These are phyloP conservation scores for Eristalis intricaria DNA, from an alignment of 2,888 invertebrate genomes.

Conservation along the genomic window DNA sequence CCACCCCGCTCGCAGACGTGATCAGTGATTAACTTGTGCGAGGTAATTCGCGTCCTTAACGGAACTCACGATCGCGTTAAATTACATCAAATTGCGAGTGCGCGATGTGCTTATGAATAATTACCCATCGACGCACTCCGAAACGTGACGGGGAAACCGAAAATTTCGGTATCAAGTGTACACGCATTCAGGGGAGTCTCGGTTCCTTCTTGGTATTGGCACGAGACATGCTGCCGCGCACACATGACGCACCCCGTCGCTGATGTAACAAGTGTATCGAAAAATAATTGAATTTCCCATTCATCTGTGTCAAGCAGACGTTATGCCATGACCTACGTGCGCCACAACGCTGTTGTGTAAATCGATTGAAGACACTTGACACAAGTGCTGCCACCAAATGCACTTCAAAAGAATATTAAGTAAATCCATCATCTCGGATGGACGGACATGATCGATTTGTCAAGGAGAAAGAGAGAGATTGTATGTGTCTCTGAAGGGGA, in stretches of 20 bases:
- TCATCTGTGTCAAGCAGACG: constrained; percentile 38
- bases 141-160: constrained; percentile 36
- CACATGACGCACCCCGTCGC: background rate
- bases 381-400: background rate
- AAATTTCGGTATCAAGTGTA: constrained; percentile 4
- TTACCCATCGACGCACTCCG: constrained; percentile 15
- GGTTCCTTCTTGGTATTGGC: constrained; percentile 13
- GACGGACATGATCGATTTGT: background rate
- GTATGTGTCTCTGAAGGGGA: background rate
- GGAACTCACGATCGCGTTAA: constrained; percentile 35
- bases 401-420: constrained; percentile 29
- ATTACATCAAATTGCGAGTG: constrained; percentile 31
- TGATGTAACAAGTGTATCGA: constrained; percentile 38
- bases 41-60: constrained; percentile 22
- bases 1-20: background rate
- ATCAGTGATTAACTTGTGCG: background rate
- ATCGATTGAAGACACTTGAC: constrained; percentile 9
- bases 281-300: constrained; percentile 41
- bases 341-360: background rate
- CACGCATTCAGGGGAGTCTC: background rate
- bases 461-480: background rate
- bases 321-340: constrained; percentile 58
- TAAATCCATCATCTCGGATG: background rate
- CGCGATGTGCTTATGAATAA: constrained; percentile 27
- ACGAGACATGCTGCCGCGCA: constrained; percentile 12